These are phyloP conservation scores for Cantharis lateralis DNA, from an alignment of 2,888 invertebrate species.

Conservation along the genomic window DNA sequence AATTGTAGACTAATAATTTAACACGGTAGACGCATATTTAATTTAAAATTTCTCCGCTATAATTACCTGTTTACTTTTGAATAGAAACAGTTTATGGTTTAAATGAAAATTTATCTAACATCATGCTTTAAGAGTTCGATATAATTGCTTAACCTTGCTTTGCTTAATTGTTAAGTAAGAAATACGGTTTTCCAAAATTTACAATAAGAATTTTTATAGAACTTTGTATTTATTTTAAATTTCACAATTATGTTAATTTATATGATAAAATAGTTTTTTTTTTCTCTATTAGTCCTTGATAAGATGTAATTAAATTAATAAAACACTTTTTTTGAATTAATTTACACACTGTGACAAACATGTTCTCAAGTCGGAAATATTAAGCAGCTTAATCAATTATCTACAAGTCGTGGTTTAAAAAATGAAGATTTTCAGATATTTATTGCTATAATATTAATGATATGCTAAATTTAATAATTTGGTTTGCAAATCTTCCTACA, in stretches of 20 bases:
- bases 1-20: neutral
- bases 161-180: neutral
- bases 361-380: neutral
- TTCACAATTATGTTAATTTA: neutral
- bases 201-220: neutral
- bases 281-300: neutral
- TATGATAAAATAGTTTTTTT: neutral
- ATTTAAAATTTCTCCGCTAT: neutral
- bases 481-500: slow-evolving; percentile 11
- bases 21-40: neutral
- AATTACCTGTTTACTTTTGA: neutral
- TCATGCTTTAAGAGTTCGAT: neutral
- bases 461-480: slow-evolving; percentile 7
- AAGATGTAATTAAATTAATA: neutral
- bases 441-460: slow-evolving; percentile 1
- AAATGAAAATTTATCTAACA: neutral
- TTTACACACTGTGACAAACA: neutral
- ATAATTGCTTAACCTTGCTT: neutral
- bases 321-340: neutral
- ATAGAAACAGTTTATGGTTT: neutral
- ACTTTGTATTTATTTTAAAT: neutral
- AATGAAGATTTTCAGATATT: neutral
- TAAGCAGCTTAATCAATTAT: neutral
- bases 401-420: neutral
- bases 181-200: neutral